A percentile compares a stretch with the other conserved stretches of the same genome.
These are phyloP conservation scores for Sarcophaga variegata DNA, from an alignment of 2,888 invertebrate genomes.

Conservation along the genomic window DNA sequence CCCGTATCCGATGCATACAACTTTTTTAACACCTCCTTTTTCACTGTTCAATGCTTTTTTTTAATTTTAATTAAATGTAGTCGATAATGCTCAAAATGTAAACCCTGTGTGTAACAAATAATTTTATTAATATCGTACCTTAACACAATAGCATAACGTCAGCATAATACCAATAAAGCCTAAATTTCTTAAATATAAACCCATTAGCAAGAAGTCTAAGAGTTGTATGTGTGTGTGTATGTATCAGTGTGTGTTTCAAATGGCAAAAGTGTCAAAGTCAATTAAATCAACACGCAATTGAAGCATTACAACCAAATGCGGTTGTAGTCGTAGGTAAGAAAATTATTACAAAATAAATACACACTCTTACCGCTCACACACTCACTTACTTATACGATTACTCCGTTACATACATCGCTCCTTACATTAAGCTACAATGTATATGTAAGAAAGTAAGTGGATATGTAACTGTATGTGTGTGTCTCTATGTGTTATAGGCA, in stretches of 20 bases:
- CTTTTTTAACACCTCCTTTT: too few relatives aligned
- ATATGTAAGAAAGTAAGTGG: background rate
- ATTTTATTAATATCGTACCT: background rate
- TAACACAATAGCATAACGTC: background rate
- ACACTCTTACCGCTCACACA: background rate
- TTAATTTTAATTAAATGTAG: too few relatives aligned
- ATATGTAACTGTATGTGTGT: background rate
- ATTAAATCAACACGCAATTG: constrained; percentile 54
- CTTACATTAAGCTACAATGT: background rate
- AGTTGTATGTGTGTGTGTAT: background rate
- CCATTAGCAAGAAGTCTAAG: constrained; percentile 10
- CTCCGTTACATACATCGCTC: background rate
- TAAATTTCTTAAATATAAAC: constrained; percentile 8
- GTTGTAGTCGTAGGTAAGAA: background rate
- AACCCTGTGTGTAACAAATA: background rate
- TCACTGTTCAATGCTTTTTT: too few relatives aligned
- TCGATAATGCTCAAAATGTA: constrained; percentile 2
- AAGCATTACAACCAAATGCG: constrained; percentile 39
- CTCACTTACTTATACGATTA: too few relatives aligned
- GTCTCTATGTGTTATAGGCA: background rate
- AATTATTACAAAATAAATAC: background rate
- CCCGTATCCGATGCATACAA: too few relatives aligned
- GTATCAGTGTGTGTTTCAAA: constrained; percentile 14
- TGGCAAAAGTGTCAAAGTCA: constrained; percentile 61
- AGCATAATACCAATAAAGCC: constrained; percentile 14